A percentile compares a stretch with the other conserved stretches of the same genome.
phyloP scores from a whole-genome alignment of 2,797 vertebrate species.

The Cygnus olor region DNA sequence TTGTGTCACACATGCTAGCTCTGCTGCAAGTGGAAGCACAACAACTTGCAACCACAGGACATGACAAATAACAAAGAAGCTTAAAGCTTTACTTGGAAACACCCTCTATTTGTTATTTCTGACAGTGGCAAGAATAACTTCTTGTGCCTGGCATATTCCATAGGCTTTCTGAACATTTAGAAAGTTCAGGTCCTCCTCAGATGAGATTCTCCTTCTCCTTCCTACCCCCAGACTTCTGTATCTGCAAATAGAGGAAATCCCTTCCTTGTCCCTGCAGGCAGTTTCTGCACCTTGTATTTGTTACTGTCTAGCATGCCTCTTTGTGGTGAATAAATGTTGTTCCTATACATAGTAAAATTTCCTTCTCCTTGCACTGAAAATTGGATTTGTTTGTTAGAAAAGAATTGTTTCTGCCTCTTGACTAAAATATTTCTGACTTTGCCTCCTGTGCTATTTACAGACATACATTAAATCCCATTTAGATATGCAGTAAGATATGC shows the following conservation, averaged over 20 bases:
- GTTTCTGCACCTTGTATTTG: not conserved
- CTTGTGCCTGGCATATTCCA: not conserved
- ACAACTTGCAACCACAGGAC: not conserved
- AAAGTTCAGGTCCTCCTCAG: not conserved
- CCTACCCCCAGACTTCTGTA: not conserved
- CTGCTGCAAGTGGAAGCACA: not conserved
- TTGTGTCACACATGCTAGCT: not conserved
- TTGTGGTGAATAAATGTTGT: not conserved
- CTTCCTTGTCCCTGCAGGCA: not conserved
- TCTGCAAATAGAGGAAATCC: not conserved
- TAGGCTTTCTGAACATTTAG: not conserved
- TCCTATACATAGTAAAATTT: not conserved
- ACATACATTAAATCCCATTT: not conserved
- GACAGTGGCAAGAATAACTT: not conserved
- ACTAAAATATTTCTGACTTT: not conserved
- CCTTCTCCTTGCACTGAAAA: not conserved
- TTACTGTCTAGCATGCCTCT: not conserved
- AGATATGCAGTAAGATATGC: fast-evolving
- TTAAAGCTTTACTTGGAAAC: not conserved
- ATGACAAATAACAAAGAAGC: not conserved
- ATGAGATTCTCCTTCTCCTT: not conserved
- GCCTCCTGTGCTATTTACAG: not conserved
- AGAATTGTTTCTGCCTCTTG: not conserved
- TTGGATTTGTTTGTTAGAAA: not conserved
- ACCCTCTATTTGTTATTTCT: not conserved